Evolutionary conservation across 2,113 vertebrate species (phyloP).

Genomic region (Poeciliopsis retropinna): DNA sequence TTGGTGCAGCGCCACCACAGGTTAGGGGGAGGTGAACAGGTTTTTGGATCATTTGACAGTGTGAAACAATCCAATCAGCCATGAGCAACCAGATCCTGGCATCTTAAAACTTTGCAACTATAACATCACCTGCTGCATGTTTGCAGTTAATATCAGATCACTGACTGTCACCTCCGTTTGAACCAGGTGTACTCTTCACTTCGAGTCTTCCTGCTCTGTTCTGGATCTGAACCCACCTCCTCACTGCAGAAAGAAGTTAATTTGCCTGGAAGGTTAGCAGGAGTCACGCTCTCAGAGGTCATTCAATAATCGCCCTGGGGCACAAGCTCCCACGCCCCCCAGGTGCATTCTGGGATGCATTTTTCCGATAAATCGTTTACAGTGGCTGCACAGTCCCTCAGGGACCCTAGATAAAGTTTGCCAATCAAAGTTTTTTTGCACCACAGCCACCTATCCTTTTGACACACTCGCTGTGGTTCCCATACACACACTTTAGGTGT

Average conservation of each 20-base stretch:
- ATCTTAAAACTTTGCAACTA: background rate
- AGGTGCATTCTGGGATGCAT: conserved; percentile 80
- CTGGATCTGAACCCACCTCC: conserved; percentile 42
- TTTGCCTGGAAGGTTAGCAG: conserved; percentile 70
- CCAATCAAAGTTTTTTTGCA: conserved; percentile 74
- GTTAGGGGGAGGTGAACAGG: no score
- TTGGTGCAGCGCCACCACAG: no score
- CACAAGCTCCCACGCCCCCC: conserved; percentile 65
- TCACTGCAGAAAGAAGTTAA: conserved; percentile 65
- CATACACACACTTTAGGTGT: conserved; percentile 25
- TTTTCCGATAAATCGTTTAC: conserved; percentile 82
- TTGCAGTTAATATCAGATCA: background rate
- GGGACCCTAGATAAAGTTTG: conserved; percentile 80
- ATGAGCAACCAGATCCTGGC: background rate
- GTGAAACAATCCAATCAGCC: no score
- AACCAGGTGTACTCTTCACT: conserved; percentile 12
- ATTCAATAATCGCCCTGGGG: conserved; percentile 80
- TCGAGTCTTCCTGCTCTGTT: conserved; percentile 14
- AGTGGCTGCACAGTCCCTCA: conserved; percentile 71
- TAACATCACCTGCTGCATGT: background rate
- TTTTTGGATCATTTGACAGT: no score
- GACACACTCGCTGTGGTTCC: conserved; percentile 7
- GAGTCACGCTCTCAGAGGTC: conserved; percentile 77
- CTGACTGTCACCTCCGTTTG: background rate
- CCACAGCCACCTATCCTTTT: conserved; percentile 44